Evolutionary conservation across 2,113 vertebrate species (phyloP).

Genomic region (Orcinus orca): DNA sequence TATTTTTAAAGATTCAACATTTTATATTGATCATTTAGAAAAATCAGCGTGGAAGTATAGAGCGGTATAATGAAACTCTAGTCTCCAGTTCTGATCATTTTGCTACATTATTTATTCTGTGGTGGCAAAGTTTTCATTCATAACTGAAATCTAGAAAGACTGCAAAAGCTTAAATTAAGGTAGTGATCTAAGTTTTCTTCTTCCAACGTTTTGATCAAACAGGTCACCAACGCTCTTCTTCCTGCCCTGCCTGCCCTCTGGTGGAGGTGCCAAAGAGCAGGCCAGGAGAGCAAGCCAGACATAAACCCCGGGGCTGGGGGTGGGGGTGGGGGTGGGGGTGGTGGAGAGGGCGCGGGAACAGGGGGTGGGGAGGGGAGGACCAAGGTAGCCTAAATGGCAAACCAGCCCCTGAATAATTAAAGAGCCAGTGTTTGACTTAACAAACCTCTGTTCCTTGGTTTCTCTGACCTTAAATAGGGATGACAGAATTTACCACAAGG

Average conservation of each 20-base stretch:
- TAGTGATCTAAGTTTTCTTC: background rate
- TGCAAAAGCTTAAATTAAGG: background rate
- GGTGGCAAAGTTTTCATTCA: background rate
- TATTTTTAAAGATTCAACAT: background rate
- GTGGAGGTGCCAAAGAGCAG: conserved; percentile 33
- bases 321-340: background rate
- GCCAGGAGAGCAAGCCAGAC: background rate
- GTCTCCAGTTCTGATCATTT: conserved; percentile 2
- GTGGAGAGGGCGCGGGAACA: no score
- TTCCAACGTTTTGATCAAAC: conserved; percentile 14
- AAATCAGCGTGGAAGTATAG: background rate
- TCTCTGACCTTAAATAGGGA: background rate
- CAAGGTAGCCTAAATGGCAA: background rate
- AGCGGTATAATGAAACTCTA: background rate
- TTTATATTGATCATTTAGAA: conserved; percentile 7
- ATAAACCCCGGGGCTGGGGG: no score
- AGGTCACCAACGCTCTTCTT: background rate
- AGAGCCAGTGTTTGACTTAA: background rate
- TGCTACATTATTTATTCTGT: background rate
- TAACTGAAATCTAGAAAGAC: background rate
- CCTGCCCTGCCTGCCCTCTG: conserved; percentile 49
- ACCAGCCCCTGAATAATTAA: background rate
- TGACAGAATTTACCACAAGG: background rate
- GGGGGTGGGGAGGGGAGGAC: background rate
- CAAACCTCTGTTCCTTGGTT: background rate